phyloP scores from a whole-genome alignment of 2,797 vertebrate genomes.

The Naso thynnoides region DNA sequence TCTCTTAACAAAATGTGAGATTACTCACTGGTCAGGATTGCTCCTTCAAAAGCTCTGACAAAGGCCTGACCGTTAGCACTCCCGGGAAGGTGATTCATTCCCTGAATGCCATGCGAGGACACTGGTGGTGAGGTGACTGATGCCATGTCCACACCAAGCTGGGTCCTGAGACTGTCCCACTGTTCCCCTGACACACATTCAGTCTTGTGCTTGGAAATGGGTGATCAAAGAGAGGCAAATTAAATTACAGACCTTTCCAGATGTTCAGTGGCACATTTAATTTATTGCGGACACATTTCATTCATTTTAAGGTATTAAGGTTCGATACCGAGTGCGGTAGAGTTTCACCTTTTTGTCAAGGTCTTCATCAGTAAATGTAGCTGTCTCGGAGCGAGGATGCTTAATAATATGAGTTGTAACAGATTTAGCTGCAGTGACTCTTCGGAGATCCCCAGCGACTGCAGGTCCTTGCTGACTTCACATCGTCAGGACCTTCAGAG shows the following conservation, averaged over 20 bases:
- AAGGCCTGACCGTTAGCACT: conserved; percentile 34
- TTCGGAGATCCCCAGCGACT: conserved; percentile 9
- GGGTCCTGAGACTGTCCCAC: conserved; percentile 27
- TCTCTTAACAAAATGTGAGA: conserved; percentile 68
- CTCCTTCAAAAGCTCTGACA: conserved; percentile 54
- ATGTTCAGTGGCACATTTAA: background rate
- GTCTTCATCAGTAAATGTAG: too few species aligned
- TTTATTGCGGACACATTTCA: background rate
- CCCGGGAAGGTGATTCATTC: conserved; percentile 53
- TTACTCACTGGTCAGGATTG: conserved; percentile 65
- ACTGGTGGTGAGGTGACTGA: conserved; percentile 56
- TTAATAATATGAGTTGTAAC: background rate
- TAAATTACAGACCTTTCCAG: background rate
- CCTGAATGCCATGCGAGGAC: conserved; percentile 37
- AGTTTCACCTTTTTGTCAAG: too few species aligned
- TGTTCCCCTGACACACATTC: conserved; percentile 51
- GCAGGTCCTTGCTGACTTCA: conserved; percentile 25
- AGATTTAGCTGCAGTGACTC: conserved; percentile 1
- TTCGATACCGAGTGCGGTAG: too few species aligned
- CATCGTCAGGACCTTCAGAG: conserved; percentile 27
- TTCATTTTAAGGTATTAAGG: too few species aligned
- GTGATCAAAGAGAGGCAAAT: background rate
- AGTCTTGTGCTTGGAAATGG: background rate
- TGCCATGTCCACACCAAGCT: conserved; percentile 34
- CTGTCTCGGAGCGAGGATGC: background rate